Evolutionary conservation across 2,797 vertebrate genomes (phyloP).

Genomic region (Craterocephalus amniculus): DNA sequence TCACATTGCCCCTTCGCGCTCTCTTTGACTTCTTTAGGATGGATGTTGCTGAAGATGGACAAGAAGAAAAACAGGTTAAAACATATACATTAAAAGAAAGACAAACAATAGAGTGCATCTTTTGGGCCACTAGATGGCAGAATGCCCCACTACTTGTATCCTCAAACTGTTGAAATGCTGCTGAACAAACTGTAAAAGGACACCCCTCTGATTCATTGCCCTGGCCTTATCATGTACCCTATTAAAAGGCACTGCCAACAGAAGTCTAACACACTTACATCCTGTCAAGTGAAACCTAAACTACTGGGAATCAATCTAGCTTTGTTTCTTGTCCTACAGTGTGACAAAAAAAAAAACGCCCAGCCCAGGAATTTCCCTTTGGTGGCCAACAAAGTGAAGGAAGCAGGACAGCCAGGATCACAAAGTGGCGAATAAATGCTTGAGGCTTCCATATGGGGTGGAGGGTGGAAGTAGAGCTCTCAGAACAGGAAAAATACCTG

Average conservation of each 20-base stretch:
- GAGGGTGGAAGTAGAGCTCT: conserved; percentile 36
- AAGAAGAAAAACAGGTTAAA: conserved; percentile 12
- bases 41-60: conserved; percentile 83
- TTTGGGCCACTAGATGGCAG: conserved; percentile 67
- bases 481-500: conserved; percentile 51
- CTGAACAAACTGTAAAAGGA: conserved; percentile 64
- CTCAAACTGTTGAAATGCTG: conserved; percentile 12
- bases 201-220: conserved; percentile 66
- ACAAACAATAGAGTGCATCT: not conserved
- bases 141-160: conserved; percentile 15
- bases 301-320: conserved; percentile 47
- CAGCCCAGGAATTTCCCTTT: conserved; percentile 75
- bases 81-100: not conserved
- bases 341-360: conserved; percentile 58
- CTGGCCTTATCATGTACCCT: conserved; percentile 64
- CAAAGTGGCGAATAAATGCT: conserved; percentile 64
- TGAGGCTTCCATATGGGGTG: conserved; percentile 58
- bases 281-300: conserved; percentile 69
- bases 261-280: conserved; percentile 60
- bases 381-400: conserved; percentile 50
- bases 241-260: conserved; percentile 69
- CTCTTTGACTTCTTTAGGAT: conserved; percentile 93
- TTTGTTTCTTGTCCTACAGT: conserved; percentile 43
- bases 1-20: conserved; percentile 86
- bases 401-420: conserved; percentile 66